phyloP scores from a whole-genome alignment of 2,113 vertebrate species.

The Festucalex cinctus region DNA sequence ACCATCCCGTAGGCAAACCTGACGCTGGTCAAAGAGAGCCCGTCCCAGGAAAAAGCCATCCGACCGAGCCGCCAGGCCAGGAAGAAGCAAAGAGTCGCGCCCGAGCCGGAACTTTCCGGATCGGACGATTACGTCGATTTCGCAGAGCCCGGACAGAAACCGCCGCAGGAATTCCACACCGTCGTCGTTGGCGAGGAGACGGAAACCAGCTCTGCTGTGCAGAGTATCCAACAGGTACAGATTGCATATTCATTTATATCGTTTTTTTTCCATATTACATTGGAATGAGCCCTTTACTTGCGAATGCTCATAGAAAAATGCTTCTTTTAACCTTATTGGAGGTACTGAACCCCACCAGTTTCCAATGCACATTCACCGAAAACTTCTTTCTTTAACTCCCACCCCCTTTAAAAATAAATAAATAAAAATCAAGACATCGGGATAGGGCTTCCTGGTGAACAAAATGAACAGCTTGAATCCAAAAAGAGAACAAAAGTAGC shows the following conservation, averaged over 20 bases:
- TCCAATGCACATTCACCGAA: too few relatives aligned
- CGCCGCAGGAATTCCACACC: slow-evolving; percentile 68
- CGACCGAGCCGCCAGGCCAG: slow-evolving; percentile 71
- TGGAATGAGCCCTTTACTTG: too few relatives aligned
- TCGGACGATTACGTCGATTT: slow-evolving; percentile 83
- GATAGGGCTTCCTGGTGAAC: too few relatives aligned
- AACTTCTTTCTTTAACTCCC: too few relatives aligned
- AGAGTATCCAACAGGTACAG: slow-evolving; percentile 93
- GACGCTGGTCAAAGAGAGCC: slow-evolving; percentile 80
- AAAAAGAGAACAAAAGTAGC: too few relatives aligned
- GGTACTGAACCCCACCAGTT: too few relatives aligned
- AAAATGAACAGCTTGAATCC: too few relatives aligned
- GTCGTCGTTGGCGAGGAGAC: slow-evolving; percentile 86
- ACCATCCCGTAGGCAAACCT: slow-evolving; percentile 73
- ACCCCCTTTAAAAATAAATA: too few relatives aligned
- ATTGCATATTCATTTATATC: neutral
- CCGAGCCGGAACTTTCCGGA: slow-evolving; percentile 72
- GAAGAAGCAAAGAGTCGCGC: slow-evolving; percentile 76
- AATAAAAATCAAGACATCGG: too few relatives aligned
- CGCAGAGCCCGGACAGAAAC: slow-evolving; percentile 66
- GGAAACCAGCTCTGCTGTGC: slow-evolving; percentile 92
- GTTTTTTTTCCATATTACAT: too few relatives aligned
- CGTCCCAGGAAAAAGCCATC: slow-evolving; percentile 71
- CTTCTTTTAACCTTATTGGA: too few relatives aligned
- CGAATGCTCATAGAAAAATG: too few relatives aligned